These are phyloP conservation scores for Oenanthe melanoleuca DNA, from an alignment of 2,113 vertebrate species.

Conservation along the genomic window DNA sequence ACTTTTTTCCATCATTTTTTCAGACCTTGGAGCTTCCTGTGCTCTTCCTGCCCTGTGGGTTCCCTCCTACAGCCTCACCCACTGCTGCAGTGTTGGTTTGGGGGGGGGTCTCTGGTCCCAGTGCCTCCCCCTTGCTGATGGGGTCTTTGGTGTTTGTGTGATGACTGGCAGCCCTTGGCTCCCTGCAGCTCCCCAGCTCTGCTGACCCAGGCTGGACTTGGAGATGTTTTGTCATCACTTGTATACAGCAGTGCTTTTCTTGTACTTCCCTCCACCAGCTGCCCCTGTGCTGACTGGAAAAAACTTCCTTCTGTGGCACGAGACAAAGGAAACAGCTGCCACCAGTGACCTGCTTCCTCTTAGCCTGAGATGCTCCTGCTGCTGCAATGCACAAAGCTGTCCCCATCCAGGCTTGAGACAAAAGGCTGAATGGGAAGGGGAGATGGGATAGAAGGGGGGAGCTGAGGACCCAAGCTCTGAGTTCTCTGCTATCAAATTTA, in stretches of 20 bases:
- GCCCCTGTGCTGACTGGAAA: not conserved
- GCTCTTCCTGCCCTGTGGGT: not conserved
- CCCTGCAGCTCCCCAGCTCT: not conserved
- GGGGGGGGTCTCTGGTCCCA: not conserved
- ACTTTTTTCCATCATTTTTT: not conserved
- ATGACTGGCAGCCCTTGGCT: not conserved
- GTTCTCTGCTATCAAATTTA: not conserved
- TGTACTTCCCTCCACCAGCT: slow-evolving; percentile 24
- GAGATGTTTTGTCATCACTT: not conserved
- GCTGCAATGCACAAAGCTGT: not conserved
- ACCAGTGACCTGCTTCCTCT: not conserved
- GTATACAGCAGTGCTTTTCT: not conserved
- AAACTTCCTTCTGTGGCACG: not conserved
- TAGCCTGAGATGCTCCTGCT: not conserved
- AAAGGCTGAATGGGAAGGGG: not conserved
- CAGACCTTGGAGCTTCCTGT: not conserved
- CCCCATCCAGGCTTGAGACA: not conserved
- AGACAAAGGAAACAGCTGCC: slow-evolving; percentile 23
- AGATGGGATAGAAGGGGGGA: not conserved
- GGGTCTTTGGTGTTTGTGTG: not conserved
- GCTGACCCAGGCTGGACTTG: slow-evolving; percentile 21
- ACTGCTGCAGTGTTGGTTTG: not conserved
- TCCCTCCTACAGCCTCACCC: not conserved
- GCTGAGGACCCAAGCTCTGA: not conserved
- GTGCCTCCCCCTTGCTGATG: accelerated